Evolutionary conservation across 2,888 invertebrate genomes (phyloP).

Genomic region (Uloborus plumipes): DNA sequence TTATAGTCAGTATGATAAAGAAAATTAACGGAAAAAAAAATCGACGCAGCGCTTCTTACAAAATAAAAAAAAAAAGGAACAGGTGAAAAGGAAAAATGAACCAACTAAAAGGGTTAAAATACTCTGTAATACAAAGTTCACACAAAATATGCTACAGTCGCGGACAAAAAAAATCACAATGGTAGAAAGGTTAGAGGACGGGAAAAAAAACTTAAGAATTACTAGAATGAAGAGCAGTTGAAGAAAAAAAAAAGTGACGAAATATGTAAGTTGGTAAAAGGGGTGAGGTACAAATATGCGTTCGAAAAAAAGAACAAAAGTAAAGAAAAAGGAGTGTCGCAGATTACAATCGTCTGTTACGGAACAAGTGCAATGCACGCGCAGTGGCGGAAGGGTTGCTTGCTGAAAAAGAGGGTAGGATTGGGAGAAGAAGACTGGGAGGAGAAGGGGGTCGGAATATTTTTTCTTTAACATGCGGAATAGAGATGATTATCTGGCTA

Average conservation of each 20-base stretch:
- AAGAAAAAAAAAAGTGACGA: neutral
- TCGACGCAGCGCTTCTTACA: no score
- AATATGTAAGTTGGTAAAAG: slow-evolving; percentile 16
- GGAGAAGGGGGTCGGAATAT: neutral
- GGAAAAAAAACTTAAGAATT: neutral
- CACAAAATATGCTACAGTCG: no score
- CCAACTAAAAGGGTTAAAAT: no score
- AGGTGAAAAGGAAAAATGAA: no score
- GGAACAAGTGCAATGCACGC: slow-evolving; percentile 37
- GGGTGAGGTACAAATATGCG: slow-evolving; percentile 21
- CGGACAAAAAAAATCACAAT: no score
- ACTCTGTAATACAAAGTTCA: no score
- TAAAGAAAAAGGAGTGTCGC: slow-evolving; percentile 3
- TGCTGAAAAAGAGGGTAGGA: slow-evolving; percentile 24
- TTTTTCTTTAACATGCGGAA: no score
- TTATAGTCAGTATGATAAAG: no score
- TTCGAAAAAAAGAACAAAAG: slow-evolving; percentile 7
- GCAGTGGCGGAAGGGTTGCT: slow-evolving; percentile 39
- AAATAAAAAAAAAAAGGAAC: no score
- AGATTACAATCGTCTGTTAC: neutral
- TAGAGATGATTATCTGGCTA: no score
- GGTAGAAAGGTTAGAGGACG: no score
- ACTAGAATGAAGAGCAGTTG: neutral
- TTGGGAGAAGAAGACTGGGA: slow-evolving; percentile 4
- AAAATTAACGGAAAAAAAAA: no score